phyloP scores from a whole-genome alignment of 2,888 invertebrate genomes.

The Sceliomorpha sp. region DNA sequence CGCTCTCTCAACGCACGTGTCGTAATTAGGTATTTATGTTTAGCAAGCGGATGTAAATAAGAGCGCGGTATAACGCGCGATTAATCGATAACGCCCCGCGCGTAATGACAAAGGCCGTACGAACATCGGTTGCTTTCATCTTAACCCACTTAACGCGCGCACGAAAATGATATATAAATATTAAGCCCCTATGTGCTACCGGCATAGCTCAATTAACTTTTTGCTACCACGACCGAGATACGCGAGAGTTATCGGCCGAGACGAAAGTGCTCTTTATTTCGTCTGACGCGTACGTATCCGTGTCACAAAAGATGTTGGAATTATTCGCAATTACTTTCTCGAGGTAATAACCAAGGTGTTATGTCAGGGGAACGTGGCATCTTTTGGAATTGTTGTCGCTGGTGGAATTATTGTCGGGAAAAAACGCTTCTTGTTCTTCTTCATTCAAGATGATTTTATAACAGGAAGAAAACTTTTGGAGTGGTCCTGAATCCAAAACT shows the following conservation, averaged over 20 bases:
- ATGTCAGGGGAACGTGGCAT: too few species aligned
- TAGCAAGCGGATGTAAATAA: neutral
- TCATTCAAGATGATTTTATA: too few species aligned
- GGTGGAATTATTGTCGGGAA: too few species aligned
- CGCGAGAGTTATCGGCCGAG: slow-evolving; percentile 5
- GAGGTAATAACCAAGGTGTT: too few species aligned
- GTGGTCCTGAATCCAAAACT: too few species aligned
- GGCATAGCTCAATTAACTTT: slow-evolving; percentile 4
- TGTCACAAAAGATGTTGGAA: too few species aligned
- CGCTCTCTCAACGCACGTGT: slow-evolving; percentile 15
- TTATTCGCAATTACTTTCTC: too few species aligned
- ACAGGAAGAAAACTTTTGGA: too few species aligned
- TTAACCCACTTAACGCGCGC: slow-evolving; percentile 17
- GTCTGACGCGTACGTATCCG: too few species aligned
- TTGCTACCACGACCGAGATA: slow-evolving; percentile 19
- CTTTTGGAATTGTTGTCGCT: too few species aligned
- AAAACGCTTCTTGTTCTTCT: too few species aligned
- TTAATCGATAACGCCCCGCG: slow-evolving; percentile 27
- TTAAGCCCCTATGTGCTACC: slow-evolving; percentile 14
- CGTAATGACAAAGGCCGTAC: slow-evolving; percentile 35
- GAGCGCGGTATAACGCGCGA: slow-evolving; percentile 8
- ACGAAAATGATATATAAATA: slow-evolving; percentile 8
- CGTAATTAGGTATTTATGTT: slow-evolving; percentile 23
- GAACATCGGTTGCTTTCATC: slow-evolving; percentile 20
- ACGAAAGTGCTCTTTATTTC: slow-evolving; percentile 4